Base-by-base conservation (phyloP, 2,797 vertebrate species). In the Stomatorhinus walkeri region DNA sequence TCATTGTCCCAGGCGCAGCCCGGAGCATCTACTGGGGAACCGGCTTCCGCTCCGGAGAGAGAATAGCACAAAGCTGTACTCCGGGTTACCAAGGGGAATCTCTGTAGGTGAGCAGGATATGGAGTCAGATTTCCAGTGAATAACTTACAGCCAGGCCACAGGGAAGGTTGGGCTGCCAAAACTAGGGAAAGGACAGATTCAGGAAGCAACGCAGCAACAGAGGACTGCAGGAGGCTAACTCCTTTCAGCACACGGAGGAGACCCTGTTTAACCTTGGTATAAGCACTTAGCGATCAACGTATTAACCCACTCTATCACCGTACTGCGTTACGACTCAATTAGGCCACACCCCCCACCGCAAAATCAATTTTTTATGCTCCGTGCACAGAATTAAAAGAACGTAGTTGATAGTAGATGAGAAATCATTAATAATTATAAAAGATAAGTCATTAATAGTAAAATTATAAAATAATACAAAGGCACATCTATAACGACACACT, bases 1-100 rank as follows among this genome's bases (percentile, higher is more conserved):
- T 56, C 28, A 87, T 87, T 87, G 51, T 87, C 52, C 85, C 52
- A 59, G 51, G 32, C 51, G 7, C 52, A 52, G 85, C 85, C 85
- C 19, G 40, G 52, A 5, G 28, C 52, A 19, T 19, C 49, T 36
- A 36, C 52, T 36, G 84, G 49, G 51, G 24, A 86, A 32, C n/a
- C 48, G 28, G 68, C 40, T 59, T 56, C 85, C 52, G 16, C 52
- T 59, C 46, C 22, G n/a, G 48, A 24, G 48, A 85, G 43, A 46
- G 81, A 85, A 81, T 19, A 81, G 48, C 81, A 85, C 22, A 22
- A 22, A 85, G 16, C 46, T n/a, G 76, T 81, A 81, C 76, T 81
- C 40, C 16, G 76, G 76, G 36, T 81, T 43, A 81, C 76, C 76
- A 19, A 46, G 14, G 76, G 76, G 36, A 81, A 81, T 43, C 40